Evolutionary conservation across 2,113 vertebrate species (phyloP), one percentile per base, ranked within the genome.

Genomic region (Euleptes europaea): DNA sequence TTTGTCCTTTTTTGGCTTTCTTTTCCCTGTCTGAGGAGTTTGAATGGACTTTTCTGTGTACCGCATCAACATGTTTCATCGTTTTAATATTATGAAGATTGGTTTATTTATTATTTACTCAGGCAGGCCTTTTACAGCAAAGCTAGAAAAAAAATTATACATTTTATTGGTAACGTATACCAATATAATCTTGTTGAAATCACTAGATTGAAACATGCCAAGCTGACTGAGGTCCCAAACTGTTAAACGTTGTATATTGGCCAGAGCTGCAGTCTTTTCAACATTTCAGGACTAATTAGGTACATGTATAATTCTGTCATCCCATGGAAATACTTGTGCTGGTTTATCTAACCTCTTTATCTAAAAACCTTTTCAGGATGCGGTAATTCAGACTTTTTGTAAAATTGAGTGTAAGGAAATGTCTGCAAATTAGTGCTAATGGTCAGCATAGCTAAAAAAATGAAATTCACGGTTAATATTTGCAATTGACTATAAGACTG

Each of bases 401-500:
- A 35, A 84, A 95, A 83, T 91, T 83, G 87, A 90, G 73, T 88
- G 69, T 90, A 49, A 91, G 77, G 67, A 87, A 94, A 92, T 94
- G 88, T 92, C 91, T 93, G 82, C 93, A 95, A 95, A 92, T 95
- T 95, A 92, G 82, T 92, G 86, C 86, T 96, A 96, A 96, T 96
- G 95, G 94, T 96, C 90, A 94, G 79, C 88, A 87, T 92, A 91
- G 91, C 90, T 95, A 9, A 85, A 88, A 54, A 93, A 49, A 86
- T 90, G 92, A 88, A 92, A 93, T 84, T 89, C 88, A 79, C 7
- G 70, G 92, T 95, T 95, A 90, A 91, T 88, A 93, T 94, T 96
- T 95, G 90, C 92, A 95, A 94, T 92, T 94, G 93, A 94, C 88
- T 93, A 81, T 85, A 78, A 89, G 88, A 92, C 90, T 94, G 93